Evolutionary conservation across 1,140 invertebrate species (phyloP), one percentile per base, ranked within the genome.

Genomic region (Andrena cerasifolii): DNA sequence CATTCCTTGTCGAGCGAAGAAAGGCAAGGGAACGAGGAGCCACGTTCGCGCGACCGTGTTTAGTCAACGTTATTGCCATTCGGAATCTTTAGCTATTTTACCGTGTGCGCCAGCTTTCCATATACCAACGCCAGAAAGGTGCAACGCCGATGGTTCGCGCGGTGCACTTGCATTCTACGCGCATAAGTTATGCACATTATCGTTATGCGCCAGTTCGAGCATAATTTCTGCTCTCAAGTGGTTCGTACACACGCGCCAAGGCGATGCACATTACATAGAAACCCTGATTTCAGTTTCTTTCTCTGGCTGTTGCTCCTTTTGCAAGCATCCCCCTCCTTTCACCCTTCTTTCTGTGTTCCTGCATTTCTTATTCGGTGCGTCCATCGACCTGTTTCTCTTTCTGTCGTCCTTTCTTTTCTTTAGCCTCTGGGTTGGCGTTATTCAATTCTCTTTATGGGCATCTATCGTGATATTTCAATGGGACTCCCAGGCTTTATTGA

Each of bases 111-210:
- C 74, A 45, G 45, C 45, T 47, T 77, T 53, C 56, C 66, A 77
- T 75, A 75, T 75, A 75, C 53, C 63, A 68, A 68, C 67, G 47
- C 66, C 75, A 28, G 36, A 53, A 62, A 49, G 45, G 28, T 66
- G 47, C 40, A 43, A 75, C 63, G 43, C 24, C 62, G 70, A 68
- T 67, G 43, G 45, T 83, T 67, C 75, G 68, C 63, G 53, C 67
- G 10, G 65, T 43, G 54, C 53, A 47, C 75, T 70, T 53, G 58
- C 58, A 62, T 59, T 62, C 66, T 45, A 79, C 58, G 71, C 68
- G 56, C 82, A 78, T 78, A 84, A 70, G 56, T 82, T 84, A 77
- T 75, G 75, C 78, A 82, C 73, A 83, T 85, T 86, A 85, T 81
- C 85, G 68, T 77, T 80, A 65, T 79, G 63, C 72, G 73, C 72